Conservation (phyloP, 2,888 invertebrate genomes). For the Acanthosepion esculentum region DNA sequence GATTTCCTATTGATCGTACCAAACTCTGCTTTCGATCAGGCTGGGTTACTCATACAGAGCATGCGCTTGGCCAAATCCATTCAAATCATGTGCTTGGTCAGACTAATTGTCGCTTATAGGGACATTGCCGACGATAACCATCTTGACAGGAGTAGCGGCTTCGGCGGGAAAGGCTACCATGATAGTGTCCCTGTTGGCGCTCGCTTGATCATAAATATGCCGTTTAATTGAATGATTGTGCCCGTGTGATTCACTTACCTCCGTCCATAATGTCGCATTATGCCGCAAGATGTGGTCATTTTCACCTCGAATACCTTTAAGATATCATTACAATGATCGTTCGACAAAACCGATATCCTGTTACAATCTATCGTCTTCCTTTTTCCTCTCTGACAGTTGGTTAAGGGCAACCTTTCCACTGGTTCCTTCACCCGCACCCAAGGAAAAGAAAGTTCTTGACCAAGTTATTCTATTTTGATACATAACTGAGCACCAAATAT, state of each 20-base stretch:
- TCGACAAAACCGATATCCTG: background rate
- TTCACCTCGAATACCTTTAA: background rate
- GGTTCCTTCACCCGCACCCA: background rate
- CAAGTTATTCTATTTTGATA: background rate
- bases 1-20: background rate
- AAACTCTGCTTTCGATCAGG: background rate
- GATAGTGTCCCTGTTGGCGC: background rate
- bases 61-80: background rate
- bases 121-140: background rate
- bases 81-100: slow-evolving; percentile 13
- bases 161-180: background rate
- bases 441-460: background rate
- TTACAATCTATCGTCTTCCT: background rate
- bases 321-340: background rate
- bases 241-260: background rate
- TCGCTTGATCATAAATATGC: background rate
- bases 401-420: background rate
- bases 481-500: no score
- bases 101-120: slow-evolving; percentile 21
- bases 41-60: background rate
- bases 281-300: background rate
- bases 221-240: background rate
- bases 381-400: background rate
- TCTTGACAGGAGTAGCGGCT: background rate
- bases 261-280: background rate